Evolutionary conservation across 2,797 vertebrate species (phyloP), one percentile per base, ranked within the genome.

Genomic region (Dromococcyx pavoninus): DNA sequence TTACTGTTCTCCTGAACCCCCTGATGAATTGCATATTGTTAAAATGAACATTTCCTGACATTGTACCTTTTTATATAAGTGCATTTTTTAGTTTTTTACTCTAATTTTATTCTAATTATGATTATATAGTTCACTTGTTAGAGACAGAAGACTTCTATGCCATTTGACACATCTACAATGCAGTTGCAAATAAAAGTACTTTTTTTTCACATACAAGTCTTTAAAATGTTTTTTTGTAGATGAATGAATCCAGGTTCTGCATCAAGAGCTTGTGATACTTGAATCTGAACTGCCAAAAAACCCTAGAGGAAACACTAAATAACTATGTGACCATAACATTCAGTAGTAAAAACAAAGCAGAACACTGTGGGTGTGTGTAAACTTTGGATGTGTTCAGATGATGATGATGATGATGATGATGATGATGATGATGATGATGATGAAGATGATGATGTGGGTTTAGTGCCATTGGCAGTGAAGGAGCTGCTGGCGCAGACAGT

Each of bases 141-240:
- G 75, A 72, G 35, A 82, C 23, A 88, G 30, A 92, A 67, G 43
- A 81, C 58, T 83, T 91, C 33, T n/a, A 51, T 75, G 54, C 12
- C 19, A 58, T 71, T 94, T 89, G 51, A 86, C 51, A 78, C 28
- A 70, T 81, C 51, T 80, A 92, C 24, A 88, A 75, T 58, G 28
- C 65, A 91, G 66, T 54, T 86, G 58, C 51, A 91, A 91, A 93
- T 56, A 90, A 94, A 96, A 83, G 78, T 35, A 35, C 11, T 33
- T 24, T 2, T 32, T n/a, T 23, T 62, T 61, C 17, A 54, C 8
- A 6, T 4, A 48, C 11, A 65, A 57, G 9, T 66, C 5, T 69
- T 88, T 72, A 65, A 69, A 66, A 62, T 27, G 35, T 2, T 35
- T 91, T 91, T 87, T 84, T 89, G 41, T 86, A 61, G 51, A 62